These are phyloP conservation scores for Chrysochloris asiatica DNA, from an alignment of 2,113 vertebrate species.

Conservation along the genomic window DNA sequence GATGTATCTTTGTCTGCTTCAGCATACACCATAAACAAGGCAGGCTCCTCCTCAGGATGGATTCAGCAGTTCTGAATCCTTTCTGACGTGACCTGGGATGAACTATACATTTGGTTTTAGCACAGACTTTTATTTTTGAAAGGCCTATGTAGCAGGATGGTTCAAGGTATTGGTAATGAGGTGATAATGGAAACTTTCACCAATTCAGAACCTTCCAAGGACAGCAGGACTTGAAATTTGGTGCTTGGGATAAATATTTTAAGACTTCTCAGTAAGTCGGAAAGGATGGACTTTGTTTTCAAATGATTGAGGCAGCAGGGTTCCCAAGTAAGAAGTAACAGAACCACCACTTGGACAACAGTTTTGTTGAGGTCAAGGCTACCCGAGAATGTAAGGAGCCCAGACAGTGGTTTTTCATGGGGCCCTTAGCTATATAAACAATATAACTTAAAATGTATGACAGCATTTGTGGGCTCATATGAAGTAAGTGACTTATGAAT, in stretches of 20 bases:
- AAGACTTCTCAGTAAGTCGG: neutral
- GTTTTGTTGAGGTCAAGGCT: neutral
- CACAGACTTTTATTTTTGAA: neutral
- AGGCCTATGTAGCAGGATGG: neutral
- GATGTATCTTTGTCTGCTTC: neutral
- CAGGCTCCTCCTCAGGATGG: neutral
- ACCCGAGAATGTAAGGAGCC: neutral
- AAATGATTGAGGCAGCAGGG: neutral
- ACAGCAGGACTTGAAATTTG: neutral
- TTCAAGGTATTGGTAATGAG: neutral
- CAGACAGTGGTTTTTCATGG: neutral
- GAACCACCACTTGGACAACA: neutral
- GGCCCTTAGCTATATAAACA: neutral
- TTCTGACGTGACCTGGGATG: neutral
- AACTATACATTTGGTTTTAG: conserved; percentile 19
- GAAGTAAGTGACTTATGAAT: neutral
- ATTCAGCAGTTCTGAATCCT: conserved; percentile 32
- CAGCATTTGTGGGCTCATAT: neutral
- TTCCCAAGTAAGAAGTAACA: neutral
- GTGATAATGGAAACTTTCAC: neutral
- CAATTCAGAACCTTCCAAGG: neutral
- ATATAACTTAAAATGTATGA: neutral
- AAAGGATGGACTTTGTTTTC: neutral
- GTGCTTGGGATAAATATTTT: neutral
- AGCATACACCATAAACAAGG: neutral